phyloP scores from a whole-genome alignment of 2,797 vertebrate species.

The Gadopsis marmoratus region DNA sequence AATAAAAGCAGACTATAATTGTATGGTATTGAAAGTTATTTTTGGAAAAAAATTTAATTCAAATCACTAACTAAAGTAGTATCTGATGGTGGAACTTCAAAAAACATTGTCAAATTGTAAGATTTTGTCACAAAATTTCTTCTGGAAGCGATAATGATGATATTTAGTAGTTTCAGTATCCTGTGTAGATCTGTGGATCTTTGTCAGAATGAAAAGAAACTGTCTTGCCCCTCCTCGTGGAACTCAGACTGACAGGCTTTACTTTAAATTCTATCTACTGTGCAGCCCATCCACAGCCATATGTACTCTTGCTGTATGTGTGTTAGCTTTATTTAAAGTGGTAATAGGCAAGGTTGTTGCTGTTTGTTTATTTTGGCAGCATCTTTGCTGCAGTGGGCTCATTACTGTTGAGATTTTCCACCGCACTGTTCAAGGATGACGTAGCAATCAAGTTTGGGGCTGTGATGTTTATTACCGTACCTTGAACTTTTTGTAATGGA shows the following conservation, averaged over 20 bases:
- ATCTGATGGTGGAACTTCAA: not conserved
- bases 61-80: not conserved
- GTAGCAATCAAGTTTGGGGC: not conserved
- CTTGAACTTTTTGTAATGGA: not conserved
- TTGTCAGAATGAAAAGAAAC: slow-evolving; percentile 22
- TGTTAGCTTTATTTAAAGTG: not conserved
- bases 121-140: not conserved
- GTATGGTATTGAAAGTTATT: not conserved
- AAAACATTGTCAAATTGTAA: no score
- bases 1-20: no score
- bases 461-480: not conserved
- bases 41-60: not conserved
- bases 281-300: not conserved
- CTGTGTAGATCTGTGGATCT: not conserved
- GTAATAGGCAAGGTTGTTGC: not conserved
- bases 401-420: slow-evolving; percentile 4
- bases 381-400: not conserved
- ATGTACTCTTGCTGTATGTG: not conserved
- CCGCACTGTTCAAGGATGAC: not conserved
- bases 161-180: not conserved
- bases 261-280: not conserved
- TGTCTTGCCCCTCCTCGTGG: not conserved
- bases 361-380: not conserved
- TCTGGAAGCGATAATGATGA: not conserved
- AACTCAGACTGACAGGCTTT: slow-evolving; percentile 28